Base-by-base conservation (phyloP, 2,797 vertebrate genomes). In the Loris lydekkerianus region DNA sequence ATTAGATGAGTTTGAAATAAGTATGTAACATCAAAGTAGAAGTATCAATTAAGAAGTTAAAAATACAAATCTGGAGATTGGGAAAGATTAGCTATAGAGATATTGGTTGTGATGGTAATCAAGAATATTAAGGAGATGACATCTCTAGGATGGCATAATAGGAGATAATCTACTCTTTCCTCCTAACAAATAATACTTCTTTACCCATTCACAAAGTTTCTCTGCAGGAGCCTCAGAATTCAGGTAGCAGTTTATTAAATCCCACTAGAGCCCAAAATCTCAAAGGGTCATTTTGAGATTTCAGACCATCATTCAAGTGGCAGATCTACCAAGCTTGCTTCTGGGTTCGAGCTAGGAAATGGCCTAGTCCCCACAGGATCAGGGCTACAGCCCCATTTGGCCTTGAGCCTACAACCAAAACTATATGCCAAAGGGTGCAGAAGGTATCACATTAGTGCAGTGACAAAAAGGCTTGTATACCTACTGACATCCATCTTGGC, bases 1-100 rank as follows among this genome's bases (percentile, higher is more conserved):
- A 63, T 53, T 61, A 11, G 40, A 53, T 88, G 89, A 77, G 29
- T 61, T 88, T 92, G 49, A 88, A n/a, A 43, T 83, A 61, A 87
- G n/a, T 60, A n/a, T 69, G 10, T 10, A 34, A 29, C 40, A 75
- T 46, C 72, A 75, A 75, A 75, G 40, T 46, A 75, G 3, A 73
- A 23, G 9, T 34, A 11, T 34, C 49, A 78, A 14, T 14, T 78
- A 78, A n/a, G 49, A 31, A 14, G 20, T 56, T 78, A n/a, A 56
- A 77, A 56, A 56, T 56, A 78, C 49, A 78, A 34, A 56, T 56
- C 18, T 77, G 49, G 49, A 78, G 31, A n/a, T 69, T 87, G 61
- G 72, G n/a, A 40, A 43, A 91, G 27, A n/a, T 81, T 65, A 58
- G 15, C 60, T 81, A 29, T 46, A 82, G 27, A 43, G 10, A 67